Evolutionary conservation across 2,888 invertebrate species (phyloP), one percentile per base, ranked within the genome.

Genomic region (Dasysyrphus tricinctus): DNA sequence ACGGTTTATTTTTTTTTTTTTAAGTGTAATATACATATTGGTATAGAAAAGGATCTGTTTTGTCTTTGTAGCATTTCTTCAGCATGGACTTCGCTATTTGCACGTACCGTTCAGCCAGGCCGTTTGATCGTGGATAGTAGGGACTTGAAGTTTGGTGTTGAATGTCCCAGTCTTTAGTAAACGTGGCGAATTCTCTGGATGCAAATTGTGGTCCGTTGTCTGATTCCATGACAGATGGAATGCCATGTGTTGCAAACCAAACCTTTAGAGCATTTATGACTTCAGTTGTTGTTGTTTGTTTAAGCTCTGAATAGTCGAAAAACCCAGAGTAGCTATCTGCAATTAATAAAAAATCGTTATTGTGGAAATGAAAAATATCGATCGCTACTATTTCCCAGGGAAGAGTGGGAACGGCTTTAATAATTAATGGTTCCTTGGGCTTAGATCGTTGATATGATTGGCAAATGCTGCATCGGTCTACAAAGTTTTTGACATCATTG

Each of bases 11-110:
- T n/a, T n/a, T n/a, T n/a, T n/a, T n/a, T n/a, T n/a, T n/a, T n/a
- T n/a, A n/a, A n/a, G n/a, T n/a, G n/a, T n/a, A n/a, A n/a, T n/a
- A n/a, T n/a, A n/a, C n/a, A n/a, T n/a, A n/a, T n/a, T n/a, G n/a
- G n/a, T n/a, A n/a, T 37, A 37, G 37, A 12, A 6, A 80, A 49
- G 65, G 42, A 54, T 82, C 81, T 63, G 83, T 76, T 61, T 79
- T 69, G 79, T 81, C 83, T 39, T 83, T 76, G 24, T 57, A 74
- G 65, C 78, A 81, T 70, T 86, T 88, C 75, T 81, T 88, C 24
- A 81, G n/a, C 16, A 88, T 74, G 7, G 32, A 24, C 63, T 88
- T 88, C 59, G 76, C 88, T 51, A 73, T 81, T 69, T 88, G 88
- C 9, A 88, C 80, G 16, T 47, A 47, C 3, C 44, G n/a, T 44